These are phyloP conservation scores for Artibeus jamaicensis DNA, from an alignment of 2,797 vertebrate species.

Conservation along the genomic window DNA sequence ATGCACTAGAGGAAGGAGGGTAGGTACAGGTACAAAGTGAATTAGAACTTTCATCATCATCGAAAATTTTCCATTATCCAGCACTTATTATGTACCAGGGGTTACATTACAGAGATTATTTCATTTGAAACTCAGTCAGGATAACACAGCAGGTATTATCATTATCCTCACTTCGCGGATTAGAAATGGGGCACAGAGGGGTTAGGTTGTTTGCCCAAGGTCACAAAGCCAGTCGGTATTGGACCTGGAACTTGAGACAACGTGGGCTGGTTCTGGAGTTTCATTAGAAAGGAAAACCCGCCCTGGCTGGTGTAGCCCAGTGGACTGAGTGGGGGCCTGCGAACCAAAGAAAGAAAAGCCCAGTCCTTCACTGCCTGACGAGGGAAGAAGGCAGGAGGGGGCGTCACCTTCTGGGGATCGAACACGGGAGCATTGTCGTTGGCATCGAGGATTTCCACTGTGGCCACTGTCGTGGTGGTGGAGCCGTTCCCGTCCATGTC, in stretches of 20 bases:
- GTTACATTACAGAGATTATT: neutral
- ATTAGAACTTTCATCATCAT: neutral
- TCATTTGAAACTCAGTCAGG: neutral
- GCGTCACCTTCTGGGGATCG: slow-evolving; percentile 72
- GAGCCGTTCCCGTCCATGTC: slow-evolving; percentile 86
- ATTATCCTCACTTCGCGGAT: neutral
- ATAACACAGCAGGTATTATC: neutral
- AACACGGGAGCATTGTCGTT: slow-evolving; percentile 91
- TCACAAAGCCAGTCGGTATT: neutral
- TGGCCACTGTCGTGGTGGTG: slow-evolving; percentile 63
- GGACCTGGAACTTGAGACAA: neutral
- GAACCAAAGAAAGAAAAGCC: neutral
- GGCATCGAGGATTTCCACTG: slow-evolving; percentile 87
- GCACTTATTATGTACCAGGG: neutral
- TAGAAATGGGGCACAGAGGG: neutral
- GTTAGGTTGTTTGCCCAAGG: neutral
- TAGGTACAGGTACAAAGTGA: neutral
- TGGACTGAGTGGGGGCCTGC: too few species aligned
- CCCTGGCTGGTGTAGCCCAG: too few species aligned
- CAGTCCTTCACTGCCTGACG: accelerated
- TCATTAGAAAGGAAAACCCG: neutral
- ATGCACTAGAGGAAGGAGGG: neutral
- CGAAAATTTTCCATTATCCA: neutral
- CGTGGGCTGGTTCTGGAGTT: neutral
- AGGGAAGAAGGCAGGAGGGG: neutral